Base-by-base conservation (phyloP, 2,888 invertebrate genomes). In the Diploptera punctata region DNA sequence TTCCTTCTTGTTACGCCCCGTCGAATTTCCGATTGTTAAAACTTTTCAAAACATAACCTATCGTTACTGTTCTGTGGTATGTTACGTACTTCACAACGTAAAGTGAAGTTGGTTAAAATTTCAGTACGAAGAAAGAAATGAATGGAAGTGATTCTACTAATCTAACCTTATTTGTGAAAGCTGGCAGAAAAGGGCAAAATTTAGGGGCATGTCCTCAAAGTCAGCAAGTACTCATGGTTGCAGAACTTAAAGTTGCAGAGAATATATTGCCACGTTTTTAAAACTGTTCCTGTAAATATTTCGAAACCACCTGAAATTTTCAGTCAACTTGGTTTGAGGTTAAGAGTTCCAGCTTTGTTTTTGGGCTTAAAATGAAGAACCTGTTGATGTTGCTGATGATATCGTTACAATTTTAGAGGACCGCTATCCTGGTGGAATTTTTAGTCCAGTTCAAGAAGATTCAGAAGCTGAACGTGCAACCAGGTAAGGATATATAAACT, bases 201-300 rank as follows among this genome's bases (percentile, higher is more conserved):
- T 54, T 77, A 21, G 77, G 77, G 38, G 77, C 77, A 33, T 77
- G 77, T 73, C 75, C 75, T 49, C 76, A 77, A 65, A 76, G 76
- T 67, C 77, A 77, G 57, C 73, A 76, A 26, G 75, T 77, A 21
- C 67, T 77, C 19, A 77, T 77, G 77, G 24, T 77, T 18, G 72
- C 74, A 1, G 74, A 76, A 61, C 61, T 77, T 26, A 77, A 77
- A 57, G 61, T 65, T 26, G 73, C 70, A 18, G 69, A 72, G n/a
- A 70, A 73, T 2, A 44, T 72, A 13, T 73, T 77, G 33, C 61
- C 72, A 18, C 62, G 65, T 33, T n/a, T 75, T 75, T 65, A 65
- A 70, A 43, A 71, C 71, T 54, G 72, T 75, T 47, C 75, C 75
- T 33, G 77, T 77, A 3, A 76, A 77, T 74, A 67, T 73, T 24